Conservation (phyloP, 2,888 invertebrate species). For the Parnassius glacialis region DNA sequence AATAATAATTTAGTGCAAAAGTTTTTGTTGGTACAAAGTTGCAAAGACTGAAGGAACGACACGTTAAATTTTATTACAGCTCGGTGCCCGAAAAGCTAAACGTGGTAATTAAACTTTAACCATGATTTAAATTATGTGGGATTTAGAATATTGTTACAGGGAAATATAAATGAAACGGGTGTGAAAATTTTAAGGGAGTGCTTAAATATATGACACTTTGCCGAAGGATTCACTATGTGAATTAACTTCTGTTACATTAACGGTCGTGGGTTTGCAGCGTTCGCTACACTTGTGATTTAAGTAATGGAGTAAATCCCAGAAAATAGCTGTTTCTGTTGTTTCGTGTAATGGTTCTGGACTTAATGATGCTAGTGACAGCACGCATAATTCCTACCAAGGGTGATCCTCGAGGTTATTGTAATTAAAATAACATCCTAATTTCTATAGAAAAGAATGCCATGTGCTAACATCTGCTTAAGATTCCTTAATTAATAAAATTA, state of each 20-base stretch:
- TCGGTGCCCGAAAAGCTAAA: conserved; percentile 47
- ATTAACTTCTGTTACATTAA: background rate
- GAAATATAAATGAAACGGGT: conserved; percentile 2
- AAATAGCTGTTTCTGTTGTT: too few species aligned
- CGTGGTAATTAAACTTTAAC: conserved; percentile 68
- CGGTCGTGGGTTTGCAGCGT: too few species aligned
- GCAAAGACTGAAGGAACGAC: conserved; percentile 58
- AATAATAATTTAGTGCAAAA: conserved; percentile 48
- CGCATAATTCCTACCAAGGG: too few species aligned
- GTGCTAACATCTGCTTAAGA: background rate
- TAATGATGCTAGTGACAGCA: too few species aligned
- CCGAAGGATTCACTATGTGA: too few species aligned
- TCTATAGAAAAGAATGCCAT: too few species aligned
- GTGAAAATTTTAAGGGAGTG: conserved; percentile 5
- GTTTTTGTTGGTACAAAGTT: conserved; percentile 58
- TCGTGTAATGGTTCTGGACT: too few species aligned
- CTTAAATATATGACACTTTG: conserved; percentile 22
- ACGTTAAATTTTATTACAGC: conserved; percentile 73
- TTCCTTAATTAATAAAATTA: too few species aligned
- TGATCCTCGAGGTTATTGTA: too few species aligned
- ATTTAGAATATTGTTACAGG: conserved; percentile 53
- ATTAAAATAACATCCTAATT: too few species aligned
- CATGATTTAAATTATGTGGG: conserved; percentile 74
- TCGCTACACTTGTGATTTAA: too few species aligned
- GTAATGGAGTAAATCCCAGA: too few species aligned